A percentile compares a stretch with the other conserved stretches of the same genome.
phyloP scores from a whole-genome alignment of 2,888 invertebrate genomes.

The Ectemnius lituratus region DNA sequence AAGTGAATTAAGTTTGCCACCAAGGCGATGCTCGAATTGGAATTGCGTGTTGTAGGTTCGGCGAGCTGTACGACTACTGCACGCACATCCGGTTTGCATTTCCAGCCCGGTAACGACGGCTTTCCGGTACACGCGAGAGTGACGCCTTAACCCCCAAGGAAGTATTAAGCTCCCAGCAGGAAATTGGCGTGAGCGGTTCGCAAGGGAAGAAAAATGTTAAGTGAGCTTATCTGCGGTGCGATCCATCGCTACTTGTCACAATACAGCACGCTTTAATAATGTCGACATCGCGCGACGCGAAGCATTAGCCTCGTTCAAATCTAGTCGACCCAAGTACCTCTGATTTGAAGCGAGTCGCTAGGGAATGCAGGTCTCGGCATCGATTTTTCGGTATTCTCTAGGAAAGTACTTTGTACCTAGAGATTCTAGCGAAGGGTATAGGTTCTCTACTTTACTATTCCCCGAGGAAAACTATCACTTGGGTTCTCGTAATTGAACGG shows the following conservation, averaged over 20 bases:
- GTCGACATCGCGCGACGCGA: neutral
- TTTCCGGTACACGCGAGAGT: conserved; percentile 64
- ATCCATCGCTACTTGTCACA: conserved; percentile 2
- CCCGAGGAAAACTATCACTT: neutral
- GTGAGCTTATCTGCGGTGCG: neutral
- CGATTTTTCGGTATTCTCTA: neutral
- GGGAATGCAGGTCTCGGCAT: too few species aligned
- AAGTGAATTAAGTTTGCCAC: conserved; percentile 47
- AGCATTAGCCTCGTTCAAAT: too few species aligned
- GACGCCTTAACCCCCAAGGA: conserved; percentile 52
- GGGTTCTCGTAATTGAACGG: conserved; percentile 10
- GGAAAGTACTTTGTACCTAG: neutral
- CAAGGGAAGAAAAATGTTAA: conserved; percentile 15
- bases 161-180: conserved; percentile 35
- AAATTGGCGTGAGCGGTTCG: conserved; percentile 39
- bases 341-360: too few species aligned
- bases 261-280: conserved; percentile 5
- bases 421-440: neutral
- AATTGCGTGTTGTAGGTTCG: conserved; percentile 42
- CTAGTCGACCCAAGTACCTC: too few species aligned
- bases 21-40: conserved; percentile 49
- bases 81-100: conserved; percentile 70
- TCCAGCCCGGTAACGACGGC: conserved; percentile 59
- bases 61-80: conserved; percentile 55
- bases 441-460: conserved; percentile 8